Base-by-base conservation (phyloP, 2,888 invertebrate genomes). In the Cheilosia grossa region DNA sequence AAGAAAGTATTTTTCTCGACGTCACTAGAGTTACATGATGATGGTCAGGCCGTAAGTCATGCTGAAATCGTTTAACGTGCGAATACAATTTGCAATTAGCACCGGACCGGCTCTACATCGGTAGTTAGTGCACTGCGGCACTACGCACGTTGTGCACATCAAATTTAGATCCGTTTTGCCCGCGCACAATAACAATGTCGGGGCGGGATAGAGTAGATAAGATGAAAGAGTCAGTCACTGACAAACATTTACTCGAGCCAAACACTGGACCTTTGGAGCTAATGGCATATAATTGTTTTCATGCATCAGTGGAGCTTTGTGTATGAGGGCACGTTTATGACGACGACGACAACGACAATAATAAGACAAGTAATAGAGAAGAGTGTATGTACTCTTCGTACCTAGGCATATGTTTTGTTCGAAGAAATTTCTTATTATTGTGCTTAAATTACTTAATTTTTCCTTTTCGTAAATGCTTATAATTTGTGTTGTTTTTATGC, bases 231-330 rank as follows among this genome's bases (percentile, higher is more conserved):
- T 37, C 37, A 37, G 37, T 37, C 37, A 37, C 51, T 74, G 19
- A 37, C 27, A 30, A 54, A 74, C 44, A 82, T 73, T 78, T 82
- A 21, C 17, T 58, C 64, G 40, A 6, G 44, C 54, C 51, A 69
- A 69, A 64, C 70, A 59, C 21, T 42, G 61, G 61, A 37, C 47
- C 49, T 61, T 59, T 37, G 47, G 30, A 66, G 83, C 53, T 83
- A 75, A 83, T 79, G 74, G 80, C 80, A 58, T 66, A 74, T 74
- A 83, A 83, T 79, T 83, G 74, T 69, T 66, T 83, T 80, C 64
- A 83, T 75, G 83, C 74, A 66, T 70, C 51, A 75, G 47, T 58
- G 44, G 40, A 30, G 27, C 44, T 66, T 33, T 44, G 30, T 9
- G 33, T 33, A 42, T 40, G 59, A 40, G 56, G 24, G 21, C 17